A percentile compares a stretch with the other conserved stretches of the same genome.
phyloP scores from a whole-genome alignment of 2,888 invertebrate species.

The Girardia tigrina region DNA sequence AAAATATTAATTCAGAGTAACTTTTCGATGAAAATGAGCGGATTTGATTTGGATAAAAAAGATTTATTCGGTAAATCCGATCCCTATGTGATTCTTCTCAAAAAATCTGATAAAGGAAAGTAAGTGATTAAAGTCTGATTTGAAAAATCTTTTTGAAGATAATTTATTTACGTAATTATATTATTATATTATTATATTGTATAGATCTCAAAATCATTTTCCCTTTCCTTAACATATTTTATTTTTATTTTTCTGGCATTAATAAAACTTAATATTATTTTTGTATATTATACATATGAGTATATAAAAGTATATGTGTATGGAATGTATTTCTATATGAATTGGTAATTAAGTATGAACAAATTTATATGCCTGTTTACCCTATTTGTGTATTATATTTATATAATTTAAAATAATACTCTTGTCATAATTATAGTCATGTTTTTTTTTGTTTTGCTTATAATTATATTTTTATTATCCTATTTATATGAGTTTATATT shows the following conservation, averaged over 20 bases:
- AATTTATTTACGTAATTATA: not conserved
- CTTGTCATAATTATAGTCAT: too few relatives aligned
- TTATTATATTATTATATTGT: not conserved
- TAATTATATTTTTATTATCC: too few relatives aligned
- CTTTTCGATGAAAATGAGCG: slow-evolving; percentile 5
- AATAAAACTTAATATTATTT: too few relatives aligned
- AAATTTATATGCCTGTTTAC: too few relatives aligned
- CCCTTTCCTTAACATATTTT: not conserved
- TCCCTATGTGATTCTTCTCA: slow-evolving; percentile 8
- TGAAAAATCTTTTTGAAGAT: not conserved
- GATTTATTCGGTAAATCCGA: slow-evolving; percentile 16
- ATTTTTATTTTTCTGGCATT: not conserved
- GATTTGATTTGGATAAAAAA: slow-evolving; percentile 19
- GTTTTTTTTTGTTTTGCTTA: too few relatives aligned
- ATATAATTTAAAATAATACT: too few relatives aligned
- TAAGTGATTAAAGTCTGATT: not conserved
- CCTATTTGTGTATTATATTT: too few relatives aligned
- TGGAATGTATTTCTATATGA: too few relatives aligned
- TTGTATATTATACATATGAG: too few relatives aligned
- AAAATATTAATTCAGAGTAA: not conserved
- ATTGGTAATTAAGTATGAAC: too few relatives aligned
- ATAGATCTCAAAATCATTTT: not conserved
- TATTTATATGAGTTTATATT: too few relatives aligned
- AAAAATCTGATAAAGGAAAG: slow-evolving; percentile 20
- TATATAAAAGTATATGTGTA: too few relatives aligned